A percentile compares a stretch with the other conserved stretches of the same genome.
These are phyloP conservation scores for Muraenolepis orangiensis DNA, from an alignment of 2,797 vertebrate species.

Conservation along the genomic window DNA sequence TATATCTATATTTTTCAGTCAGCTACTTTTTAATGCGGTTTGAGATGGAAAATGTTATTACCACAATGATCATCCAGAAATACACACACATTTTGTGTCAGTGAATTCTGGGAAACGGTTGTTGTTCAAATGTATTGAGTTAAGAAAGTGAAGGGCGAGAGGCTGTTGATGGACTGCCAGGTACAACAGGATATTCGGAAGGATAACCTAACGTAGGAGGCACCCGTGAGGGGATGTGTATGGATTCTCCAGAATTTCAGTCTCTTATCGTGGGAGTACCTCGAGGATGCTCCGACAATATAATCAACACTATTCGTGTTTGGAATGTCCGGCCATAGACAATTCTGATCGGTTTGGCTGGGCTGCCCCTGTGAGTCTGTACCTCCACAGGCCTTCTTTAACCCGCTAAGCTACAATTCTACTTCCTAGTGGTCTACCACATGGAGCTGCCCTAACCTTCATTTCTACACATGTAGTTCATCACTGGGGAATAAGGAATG, in stretches of 20 bases:
- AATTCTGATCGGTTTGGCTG: neutral
- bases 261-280: neutral
- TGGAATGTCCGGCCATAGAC: neutral
- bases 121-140: too few species aligned
- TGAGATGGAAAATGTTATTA: neutral
- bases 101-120: neutral
- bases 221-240: neutral
- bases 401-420: neutral
- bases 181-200: neutral
- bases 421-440: neutral
- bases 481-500: constrained; percentile 26
- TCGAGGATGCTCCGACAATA: neutral
- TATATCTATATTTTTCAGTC: too few species aligned
- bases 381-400: neutral
- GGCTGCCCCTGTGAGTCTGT: neutral
- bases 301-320: neutral
- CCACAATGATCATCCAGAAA: neutral
- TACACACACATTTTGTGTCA: neutral
- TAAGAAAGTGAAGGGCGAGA: neutral
- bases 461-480: neutral
- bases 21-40: neutral
- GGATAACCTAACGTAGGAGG: neutral
- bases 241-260: neutral
- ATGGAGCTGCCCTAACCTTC: neutral
- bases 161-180: neutral